These are phyloP conservation scores for Ochropacha duplaris DNA, from an alignment of 2,888 invertebrate species.

Conservation along the genomic window DNA sequence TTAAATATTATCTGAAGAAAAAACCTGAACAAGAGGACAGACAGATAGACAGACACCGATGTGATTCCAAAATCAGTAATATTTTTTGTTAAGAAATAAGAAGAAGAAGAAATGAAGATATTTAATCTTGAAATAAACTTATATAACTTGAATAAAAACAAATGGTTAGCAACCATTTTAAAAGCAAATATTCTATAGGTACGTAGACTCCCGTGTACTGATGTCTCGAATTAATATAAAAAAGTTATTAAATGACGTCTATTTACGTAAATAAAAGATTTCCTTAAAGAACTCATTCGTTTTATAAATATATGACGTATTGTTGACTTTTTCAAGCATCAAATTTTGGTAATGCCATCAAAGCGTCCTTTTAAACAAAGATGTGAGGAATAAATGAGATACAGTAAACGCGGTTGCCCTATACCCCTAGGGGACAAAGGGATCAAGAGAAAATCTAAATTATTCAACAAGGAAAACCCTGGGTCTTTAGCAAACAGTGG, in stretches of 20 bases:
- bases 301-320: background rate
- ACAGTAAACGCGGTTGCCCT: slow-evolving; percentile 36
- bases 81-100: too few relatives aligned
- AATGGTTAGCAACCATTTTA: background rate
- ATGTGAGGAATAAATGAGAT: slow-evolving; percentile 38
- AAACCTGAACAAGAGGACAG: too few relatives aligned
- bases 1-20: too few relatives aligned
- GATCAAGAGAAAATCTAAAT: slow-evolving; percentile 51
- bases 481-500: slow-evolving; percentile 38
- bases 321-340: background rate
- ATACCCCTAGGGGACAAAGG: slow-evolving; percentile 37
- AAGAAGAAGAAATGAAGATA: too few relatives aligned
- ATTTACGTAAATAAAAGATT: background rate
- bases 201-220: background rate
- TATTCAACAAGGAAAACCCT: slow-evolving; percentile 43
- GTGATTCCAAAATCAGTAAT: too few relatives aligned
- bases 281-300: background rate
- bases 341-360: background rate
- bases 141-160: too few relatives aligned
- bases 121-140: too few relatives aligned
- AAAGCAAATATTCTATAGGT: background rate
- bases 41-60: too few relatives aligned
- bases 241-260: background rate
- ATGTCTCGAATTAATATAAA: background rate
- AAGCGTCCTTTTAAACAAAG: slow-evolving; percentile 9